Evolutionary conservation across 2,797 vertebrate genomes (phyloP), one percentile per base, ranked within the genome.

Genomic region (Takifugu rubripes): DNA sequence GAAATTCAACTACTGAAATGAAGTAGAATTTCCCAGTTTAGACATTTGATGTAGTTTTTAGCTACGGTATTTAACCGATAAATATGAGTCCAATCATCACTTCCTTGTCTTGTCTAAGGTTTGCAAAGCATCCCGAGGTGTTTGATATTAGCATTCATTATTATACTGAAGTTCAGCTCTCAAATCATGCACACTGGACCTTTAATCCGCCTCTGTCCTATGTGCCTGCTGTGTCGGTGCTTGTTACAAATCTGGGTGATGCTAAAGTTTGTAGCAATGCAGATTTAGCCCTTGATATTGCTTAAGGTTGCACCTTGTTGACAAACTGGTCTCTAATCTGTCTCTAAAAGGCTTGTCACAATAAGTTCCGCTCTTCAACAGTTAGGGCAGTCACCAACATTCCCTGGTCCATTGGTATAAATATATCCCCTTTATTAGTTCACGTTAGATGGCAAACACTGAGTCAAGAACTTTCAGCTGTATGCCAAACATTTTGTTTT

Each of bases 221-320:
- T 21, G 48, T 14, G 33, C 29, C 61, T 68, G 17, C 31, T 21
- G 14, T 21, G 48, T 4, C 29, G 48, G 36, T 66, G 54, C 36
- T 12, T 3, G n/a, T 9, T 46, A 46, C 44, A 46, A 46, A n/a
- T n/a, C 16, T n/a, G 21, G 17, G 4, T 17, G 44, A n/a, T 46
- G 17, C 44, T 46, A 46, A 53, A 21, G 56, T 42, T 61, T 66
- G 47, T 55, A 54, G 53, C 57, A 52, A 49, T 50, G 45, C 40
- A 50, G 47, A 49, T 50, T 70, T 80, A 80, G 80, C 81, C 84
- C 81, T 81, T 83, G 31, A 61, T 54, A 61, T 16, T 15, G 56
- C 56, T 75, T 56, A 7, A 49, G 43, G 14, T 52, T 56, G 54
- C 29, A 78, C 64, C 55, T 61, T 63, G 70, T 45, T 25, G 26